Evolutionary conservation across 2,888 invertebrate genomes (phyloP).

Genomic region (Luffia ferchaultella): DNA sequence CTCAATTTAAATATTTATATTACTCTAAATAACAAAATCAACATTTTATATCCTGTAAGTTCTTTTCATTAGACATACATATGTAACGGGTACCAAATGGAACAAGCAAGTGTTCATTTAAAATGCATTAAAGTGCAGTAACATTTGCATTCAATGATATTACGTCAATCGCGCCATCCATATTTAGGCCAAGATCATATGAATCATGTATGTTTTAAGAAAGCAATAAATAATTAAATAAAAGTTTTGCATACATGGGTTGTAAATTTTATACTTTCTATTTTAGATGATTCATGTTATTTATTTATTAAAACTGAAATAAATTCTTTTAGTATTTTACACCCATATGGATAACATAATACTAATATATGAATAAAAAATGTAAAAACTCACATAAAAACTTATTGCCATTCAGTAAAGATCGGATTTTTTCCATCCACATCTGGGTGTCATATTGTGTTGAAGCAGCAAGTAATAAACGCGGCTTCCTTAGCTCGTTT

Average conservation of each 20-base stretch:
- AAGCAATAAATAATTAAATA: no score
- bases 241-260: no score
- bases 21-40: not conserved
- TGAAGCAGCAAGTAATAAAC: constrained; percentile 70
- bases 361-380: no score
- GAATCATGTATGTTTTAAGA: not conserved
- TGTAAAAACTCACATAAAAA: constrained; percentile 34
- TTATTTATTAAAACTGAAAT: no score
- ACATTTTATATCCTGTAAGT: not conserved
- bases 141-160: not conserved
- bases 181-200: not conserved
- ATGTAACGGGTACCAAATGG: no score
- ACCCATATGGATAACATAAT: no score
- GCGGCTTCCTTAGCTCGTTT: constrained; percentile 65
- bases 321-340: no score
- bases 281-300: no score
- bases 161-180: not conserved
- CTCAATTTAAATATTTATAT: no score
- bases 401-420: constrained; percentile 51
- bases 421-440: constrained; percentile 73
- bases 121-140: not conserved
- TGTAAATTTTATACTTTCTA: no score
- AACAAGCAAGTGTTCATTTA: no score
- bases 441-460: constrained; percentile 71
- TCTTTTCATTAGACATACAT: not conserved